Base-by-base conservation (phyloP, 2,888 invertebrate genomes). In the Agrotis clavis region DNA sequence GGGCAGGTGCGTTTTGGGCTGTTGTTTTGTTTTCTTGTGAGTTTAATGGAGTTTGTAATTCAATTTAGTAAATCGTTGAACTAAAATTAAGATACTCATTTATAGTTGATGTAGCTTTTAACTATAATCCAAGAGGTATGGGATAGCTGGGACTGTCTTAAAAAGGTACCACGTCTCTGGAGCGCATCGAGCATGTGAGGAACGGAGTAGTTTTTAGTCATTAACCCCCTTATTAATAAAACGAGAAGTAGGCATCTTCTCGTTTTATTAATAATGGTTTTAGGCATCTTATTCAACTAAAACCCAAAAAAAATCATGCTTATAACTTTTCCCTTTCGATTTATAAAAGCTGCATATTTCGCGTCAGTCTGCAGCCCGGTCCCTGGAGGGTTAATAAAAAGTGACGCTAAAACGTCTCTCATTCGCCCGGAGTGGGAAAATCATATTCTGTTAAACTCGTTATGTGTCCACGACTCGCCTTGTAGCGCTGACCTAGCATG, bases 401-500 rank as follows among this genome's bases (percentile, higher is more conserved):
- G 92, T 92, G 94, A 89, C 93, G 93, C 92, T 94, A 94, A 96
- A 95, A 95, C 92, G 95, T 93, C 92, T 87, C 95, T 92, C 94
- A 92, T 92, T 91, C 93, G 86, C 68, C 77, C 88, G 90, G 80
- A 86, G 88, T 88, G 92, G 87, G 92, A 91, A 95, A 96, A 96
- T 96, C 96, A 96, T 96, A 96, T 96, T 96, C 94, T 95, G 95
- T 93, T 96, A 96, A 96, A 95, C 93, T 96, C 93, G 96, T 96
- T 96, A 96, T 88, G 92, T 93, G 95, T 92, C 95, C 94, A 92
- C 93, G 95, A 92, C 93, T 93, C 92, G 94, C 91, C 94, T 93
- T 91, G 92, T 92, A 91, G 93, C 90, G 96, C 96, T 96, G 96
- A 96, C 96, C 95, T 90, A 90, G 95, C 96, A 95, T 65, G 67